Conservation (phyloP, 2,888 invertebrate species). For the Galeruca laticollis region DNA sequence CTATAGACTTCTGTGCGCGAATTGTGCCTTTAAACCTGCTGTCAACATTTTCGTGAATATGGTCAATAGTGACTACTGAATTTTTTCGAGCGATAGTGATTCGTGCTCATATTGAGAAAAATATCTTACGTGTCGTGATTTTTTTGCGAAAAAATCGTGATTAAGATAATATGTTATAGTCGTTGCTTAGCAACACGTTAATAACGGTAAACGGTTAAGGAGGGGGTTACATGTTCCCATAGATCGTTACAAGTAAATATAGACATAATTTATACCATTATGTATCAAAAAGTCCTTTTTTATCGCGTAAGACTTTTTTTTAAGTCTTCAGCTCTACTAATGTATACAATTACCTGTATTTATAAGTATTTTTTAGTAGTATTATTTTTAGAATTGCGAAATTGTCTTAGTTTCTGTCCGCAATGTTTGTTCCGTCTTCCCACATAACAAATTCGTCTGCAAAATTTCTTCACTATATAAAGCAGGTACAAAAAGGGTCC, state of each 20-base stretch:
- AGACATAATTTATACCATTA: neutral
- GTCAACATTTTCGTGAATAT: conserved; percentile 5
- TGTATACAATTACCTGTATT: too few relatives aligned
- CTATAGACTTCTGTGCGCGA: conserved; percentile 14
- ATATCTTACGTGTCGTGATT: neutral
- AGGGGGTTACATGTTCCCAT: neutral
- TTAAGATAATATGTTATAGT: conserved; percentile 3
- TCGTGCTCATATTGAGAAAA: neutral
- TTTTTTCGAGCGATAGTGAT: neutral
- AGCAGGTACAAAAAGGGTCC: too few relatives aligned
- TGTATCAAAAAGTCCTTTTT: neutral
- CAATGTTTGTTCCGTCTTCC: too few relatives aligned
- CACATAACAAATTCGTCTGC: too few relatives aligned
- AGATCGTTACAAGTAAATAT: neutral
- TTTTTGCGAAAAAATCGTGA: neutral
- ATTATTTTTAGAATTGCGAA: too few relatives aligned
- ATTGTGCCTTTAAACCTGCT: conserved; percentile 1
- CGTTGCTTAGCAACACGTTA: conserved; percentile 13
- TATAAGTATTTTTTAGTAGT: too few relatives aligned
- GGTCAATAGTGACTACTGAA: neutral
- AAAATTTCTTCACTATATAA: too few relatives aligned
- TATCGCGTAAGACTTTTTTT: too few relatives aligned
- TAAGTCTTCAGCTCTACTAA: too few relatives aligned
- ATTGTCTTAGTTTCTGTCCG: too few relatives aligned
- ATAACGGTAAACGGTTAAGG: conserved; percentile 1